A percentile compares a stretch with the other conserved stretches of the same genome.
Evolutionary conservation across 2,797 vertebrate species (phyloP).

Genomic region (Hirundo rustica): DNA sequence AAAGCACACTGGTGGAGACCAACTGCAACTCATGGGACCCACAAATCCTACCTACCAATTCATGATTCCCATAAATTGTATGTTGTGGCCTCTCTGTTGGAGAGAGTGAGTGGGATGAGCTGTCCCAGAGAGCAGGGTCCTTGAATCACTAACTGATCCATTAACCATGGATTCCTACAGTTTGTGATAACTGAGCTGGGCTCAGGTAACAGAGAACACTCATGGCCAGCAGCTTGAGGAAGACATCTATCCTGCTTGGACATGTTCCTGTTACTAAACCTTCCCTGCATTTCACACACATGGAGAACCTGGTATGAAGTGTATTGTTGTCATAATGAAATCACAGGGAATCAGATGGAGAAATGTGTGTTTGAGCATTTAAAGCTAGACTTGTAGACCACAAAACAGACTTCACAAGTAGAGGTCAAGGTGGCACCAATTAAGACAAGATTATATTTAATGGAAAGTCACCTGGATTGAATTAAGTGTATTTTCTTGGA

Average conservation of each 20-base stretch:
- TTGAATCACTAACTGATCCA: neutral
- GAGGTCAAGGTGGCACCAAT: slow-evolving; percentile 79
- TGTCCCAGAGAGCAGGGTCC: neutral
- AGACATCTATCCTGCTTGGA: neutral
- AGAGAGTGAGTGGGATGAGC: neutral
- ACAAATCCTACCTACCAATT: fast-evolving
- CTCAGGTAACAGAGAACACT: neutral
- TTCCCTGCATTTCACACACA: neutral
- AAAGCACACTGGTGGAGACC: fast-evolving
- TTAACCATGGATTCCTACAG: neutral
- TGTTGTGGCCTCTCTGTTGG: neutral
- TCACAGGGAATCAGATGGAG: slow-evolving; percentile 69
- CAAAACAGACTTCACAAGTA: slow-evolving; percentile 82
- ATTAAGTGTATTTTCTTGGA: slow-evolving; percentile 82
- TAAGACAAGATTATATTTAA: slow-evolving; percentile 77
- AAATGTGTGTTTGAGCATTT: slow-evolving; percentile 68
- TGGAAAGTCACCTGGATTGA: slow-evolving; percentile 81
- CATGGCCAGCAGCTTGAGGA: neutral
- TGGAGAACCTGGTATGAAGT: neutral
- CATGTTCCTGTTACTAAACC: neutral
- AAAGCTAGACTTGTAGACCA: slow-evolving; percentile 68
- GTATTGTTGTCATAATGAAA: slow-evolving; percentile 56
- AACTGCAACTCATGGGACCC: fast-evolving
- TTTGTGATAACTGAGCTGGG: neutral
- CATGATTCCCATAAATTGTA: neutral